Percentiles rank a stretch among this genome's conserved stretches.
Conservation (phyloP, 2,888 invertebrate genomes). For the Dasysyrphus tricinctus region DNA sequence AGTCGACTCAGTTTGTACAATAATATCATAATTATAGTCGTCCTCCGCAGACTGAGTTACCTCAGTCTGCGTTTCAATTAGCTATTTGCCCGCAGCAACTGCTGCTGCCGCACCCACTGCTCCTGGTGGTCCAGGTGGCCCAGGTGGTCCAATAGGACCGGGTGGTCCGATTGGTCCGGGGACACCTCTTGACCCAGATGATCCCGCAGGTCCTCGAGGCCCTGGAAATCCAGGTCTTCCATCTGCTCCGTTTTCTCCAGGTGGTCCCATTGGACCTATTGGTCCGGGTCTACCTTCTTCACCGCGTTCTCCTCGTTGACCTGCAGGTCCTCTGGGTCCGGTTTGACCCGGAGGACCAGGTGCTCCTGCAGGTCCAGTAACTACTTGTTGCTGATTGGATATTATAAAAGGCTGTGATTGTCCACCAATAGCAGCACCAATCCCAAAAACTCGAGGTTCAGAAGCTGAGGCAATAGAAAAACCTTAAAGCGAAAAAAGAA, state of each 20-base stretch:
- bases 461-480: constrained; percentile 14
- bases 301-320: constrained; percentile 56
- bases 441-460: constrained; percentile 42
- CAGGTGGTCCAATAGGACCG: constrained; percentile 45
- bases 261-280: constrained; percentile 48
- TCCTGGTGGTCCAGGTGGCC: constrained; percentile 36
- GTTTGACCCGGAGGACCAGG: constrained; percentile 66
- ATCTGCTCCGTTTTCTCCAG: constrained; percentile 54
- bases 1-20: not conserved
- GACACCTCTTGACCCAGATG: constrained; percentile 44
- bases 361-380: constrained; percentile 66
- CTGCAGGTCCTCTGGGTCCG: constrained; percentile 54
- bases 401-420: constrained; percentile 23
- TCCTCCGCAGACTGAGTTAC: not conserved
- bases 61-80: not conserved
- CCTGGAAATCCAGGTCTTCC: constrained; percentile 66
- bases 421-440: not conserved
- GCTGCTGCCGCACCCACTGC: not conserved
- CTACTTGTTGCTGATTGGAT: constrained; percentile 31
- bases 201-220: constrained; percentile 17
- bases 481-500: not conserved
- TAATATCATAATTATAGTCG: not conserved
- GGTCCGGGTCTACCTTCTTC: constrained; percentile 55
- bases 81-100: constrained; percentile 7
- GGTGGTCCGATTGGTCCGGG: constrained; percentile 56